Conservation (phyloP, 2,113 vertebrate genomes). For the Sitta europaea region DNA sequence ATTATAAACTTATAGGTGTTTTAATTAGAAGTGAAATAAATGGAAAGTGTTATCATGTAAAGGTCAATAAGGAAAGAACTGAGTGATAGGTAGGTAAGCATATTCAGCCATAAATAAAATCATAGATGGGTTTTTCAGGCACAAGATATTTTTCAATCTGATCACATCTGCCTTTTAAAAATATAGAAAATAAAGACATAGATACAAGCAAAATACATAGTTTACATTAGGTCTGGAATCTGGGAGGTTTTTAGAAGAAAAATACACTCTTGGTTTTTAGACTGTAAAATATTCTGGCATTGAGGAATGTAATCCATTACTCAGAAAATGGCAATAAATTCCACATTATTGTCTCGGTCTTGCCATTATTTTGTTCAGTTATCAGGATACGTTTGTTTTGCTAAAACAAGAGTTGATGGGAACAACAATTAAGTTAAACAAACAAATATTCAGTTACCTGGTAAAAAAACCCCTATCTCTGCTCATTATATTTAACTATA, state of each 20-base stretch:
- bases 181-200: not conserved
- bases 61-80: not conserved
- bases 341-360: not conserved
- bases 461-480: fast-evolving
- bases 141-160: not conserved
- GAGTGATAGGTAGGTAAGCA: not conserved
- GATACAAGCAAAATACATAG: not conserved
- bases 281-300: not conserved
- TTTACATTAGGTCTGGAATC: not conserved
- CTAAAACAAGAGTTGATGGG: not conserved
- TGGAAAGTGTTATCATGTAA: not conserved
- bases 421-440: not conserved
- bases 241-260: not conserved
- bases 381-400: not conserved
- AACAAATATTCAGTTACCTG: not conserved
- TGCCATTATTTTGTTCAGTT: not conserved
- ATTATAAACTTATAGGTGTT: not conserved
- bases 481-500: not conserved
- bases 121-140: not conserved
- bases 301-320: not conserved
- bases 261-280: not conserved
- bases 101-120: not conserved
- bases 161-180: not conserved
- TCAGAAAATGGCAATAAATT: not conserved
- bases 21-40: not conserved